Evolutionary conservation across 2,797 vertebrate species (phyloP).

Genomic region (Nannoperca australis): DNA sequence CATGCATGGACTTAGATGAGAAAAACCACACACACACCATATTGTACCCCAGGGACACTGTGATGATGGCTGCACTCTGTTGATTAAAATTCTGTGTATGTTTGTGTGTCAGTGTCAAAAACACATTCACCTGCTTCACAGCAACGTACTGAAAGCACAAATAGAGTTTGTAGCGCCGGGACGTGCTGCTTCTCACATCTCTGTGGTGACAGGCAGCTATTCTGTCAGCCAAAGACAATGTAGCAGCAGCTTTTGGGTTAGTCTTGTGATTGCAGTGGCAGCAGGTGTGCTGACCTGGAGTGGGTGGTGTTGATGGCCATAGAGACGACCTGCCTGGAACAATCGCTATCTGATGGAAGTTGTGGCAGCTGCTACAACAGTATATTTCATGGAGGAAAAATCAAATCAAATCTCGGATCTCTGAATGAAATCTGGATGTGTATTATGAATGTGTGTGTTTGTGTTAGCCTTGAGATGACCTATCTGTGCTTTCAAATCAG

Average conservation of each 20-base stretch:
- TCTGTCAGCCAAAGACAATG: slow-evolving; percentile 57
- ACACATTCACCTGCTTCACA: slow-evolving; percentile 31
- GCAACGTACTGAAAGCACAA: neutral
- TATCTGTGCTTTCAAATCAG: neutral
- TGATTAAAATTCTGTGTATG: neutral
- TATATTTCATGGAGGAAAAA: slow-evolving; percentile 19
- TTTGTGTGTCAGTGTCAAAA: slow-evolving; percentile 21
- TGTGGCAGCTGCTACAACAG: slow-evolving; percentile 59
- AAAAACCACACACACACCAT: slow-evolving; percentile 8
- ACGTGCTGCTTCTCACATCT: slow-evolving; percentile 43
- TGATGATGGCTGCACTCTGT: slow-evolving; percentile 4
- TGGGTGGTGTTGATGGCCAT: slow-evolving; percentile 47
- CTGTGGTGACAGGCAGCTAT: slow-evolving; percentile 48
- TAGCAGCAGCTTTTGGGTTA: slow-evolving; percentile 46
- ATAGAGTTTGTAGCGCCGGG: slow-evolving; percentile 11
- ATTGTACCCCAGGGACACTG: slow-evolving; percentile 3
- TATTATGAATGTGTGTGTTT: slow-evolving; percentile 5
- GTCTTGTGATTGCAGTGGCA: slow-evolving; percentile 48
- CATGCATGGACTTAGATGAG: slow-evolving; percentile 4
- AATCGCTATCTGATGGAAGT: slow-evolving; percentile 69
- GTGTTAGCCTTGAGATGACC: neutral
- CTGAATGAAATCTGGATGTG: slow-evolving; percentile 9
- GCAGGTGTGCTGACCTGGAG: slow-evolving; percentile 62
- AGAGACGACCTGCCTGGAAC: slow-evolving; percentile 59
- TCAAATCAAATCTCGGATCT: slow-evolving; percentile 13